Base-by-base conservation (phyloP, 92 coral and sea anemone species). In the Chrysogorgia sp. region DNA sequence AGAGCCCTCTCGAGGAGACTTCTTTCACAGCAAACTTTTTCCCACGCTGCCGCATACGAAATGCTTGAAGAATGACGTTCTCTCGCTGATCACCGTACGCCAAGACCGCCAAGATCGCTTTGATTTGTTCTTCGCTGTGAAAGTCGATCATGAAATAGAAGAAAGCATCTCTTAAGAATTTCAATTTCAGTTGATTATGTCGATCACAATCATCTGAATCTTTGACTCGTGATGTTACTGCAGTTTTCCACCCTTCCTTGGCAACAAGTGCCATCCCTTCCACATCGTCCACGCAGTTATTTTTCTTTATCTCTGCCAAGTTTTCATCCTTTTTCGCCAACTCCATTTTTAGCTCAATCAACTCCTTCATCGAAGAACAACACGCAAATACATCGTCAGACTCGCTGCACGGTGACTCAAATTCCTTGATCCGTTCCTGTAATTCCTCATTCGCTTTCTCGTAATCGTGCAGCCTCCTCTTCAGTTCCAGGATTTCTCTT, bases 101-200 rank as follows among this genome's bases (percentile, higher is more conserved):
- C 43, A 96, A 63, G 34, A 96, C 92, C 14, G 99, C 99, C 23
- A 96, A 83, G 40, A 96, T 96, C 25, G 99, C 99, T 34, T 88
- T 96, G 84, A 96, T 89, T 53, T 96, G 99, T 49, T 96, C 99
- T 41, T 96, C 99, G 3, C 97, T 88, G 60, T 96, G 97, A 81
- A 96, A 96, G 34, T 96, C 99, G 34, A 96, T 96, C 99, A 96
- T 96, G 50, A 89, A 96, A 49, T 91, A 96, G 58, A 96, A 96
- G 34, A 96, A 96, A 26, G 99, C 99, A 63, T 96, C 99, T 13
- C 99, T 82, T 24, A 96, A 83, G 69, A 96, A 96, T 55, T 96
- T 96, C 72, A 96, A 81, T 63, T 92, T 81, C 0, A 94, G 82
- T 63, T 94, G 94, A 7, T 92, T 87, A 77, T 89, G 94, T 0